Percentiles rank a stretch among this genome's conserved stretches.
Evolutionary conservation across 2,113 vertebrate species (phyloP).

Genomic region (Austrofundulus limnaeus): DNA sequence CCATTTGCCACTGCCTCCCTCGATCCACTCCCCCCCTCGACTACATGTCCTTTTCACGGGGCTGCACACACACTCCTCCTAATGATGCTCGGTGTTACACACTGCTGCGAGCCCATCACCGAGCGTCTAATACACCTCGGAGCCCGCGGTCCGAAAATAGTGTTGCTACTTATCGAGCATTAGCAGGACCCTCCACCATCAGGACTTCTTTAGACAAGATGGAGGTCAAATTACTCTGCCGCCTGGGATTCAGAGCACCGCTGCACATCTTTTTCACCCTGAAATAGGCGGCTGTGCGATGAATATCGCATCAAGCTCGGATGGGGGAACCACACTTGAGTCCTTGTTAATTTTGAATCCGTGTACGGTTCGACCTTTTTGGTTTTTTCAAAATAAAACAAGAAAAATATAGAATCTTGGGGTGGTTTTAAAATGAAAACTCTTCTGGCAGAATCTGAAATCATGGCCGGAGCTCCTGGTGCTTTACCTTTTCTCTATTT

Average conservation of each 20-base stretch:
- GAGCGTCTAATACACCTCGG: constrained; percentile 29
- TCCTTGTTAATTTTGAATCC: no score
- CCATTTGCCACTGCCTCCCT: constrained; percentile 59
- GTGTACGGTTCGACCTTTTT: no score
- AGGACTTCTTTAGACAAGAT: constrained; percentile 34
- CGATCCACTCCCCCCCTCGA: constrained; percentile 27
- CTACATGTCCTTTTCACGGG: constrained; percentile 39
- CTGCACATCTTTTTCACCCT: constrained; percentile 9
- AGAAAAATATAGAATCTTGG: no score
- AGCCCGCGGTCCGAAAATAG: constrained; percentile 34
- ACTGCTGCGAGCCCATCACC: constrained; percentile 32
- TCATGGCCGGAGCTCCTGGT: no score
- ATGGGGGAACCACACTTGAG: no score
- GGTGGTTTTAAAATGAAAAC: no score
- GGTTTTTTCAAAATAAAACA: no score
- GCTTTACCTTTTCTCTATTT: no score
- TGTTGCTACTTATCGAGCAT: constrained; percentile 25
- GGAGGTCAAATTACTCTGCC: constrained; percentile 41
- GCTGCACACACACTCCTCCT: constrained; percentile 49
- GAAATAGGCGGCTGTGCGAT: no score
- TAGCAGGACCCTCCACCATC: constrained; percentile 20
- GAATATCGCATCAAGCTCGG: no score
- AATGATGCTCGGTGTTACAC: constrained; percentile 59
- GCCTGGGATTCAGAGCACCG: constrained; percentile 20
- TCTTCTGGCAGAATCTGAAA: no score